Evolutionary conservation across 2,797 vertebrate species (phyloP), one percentile per base, ranked within the genome.

Genomic region (Platalea minor): DNA sequence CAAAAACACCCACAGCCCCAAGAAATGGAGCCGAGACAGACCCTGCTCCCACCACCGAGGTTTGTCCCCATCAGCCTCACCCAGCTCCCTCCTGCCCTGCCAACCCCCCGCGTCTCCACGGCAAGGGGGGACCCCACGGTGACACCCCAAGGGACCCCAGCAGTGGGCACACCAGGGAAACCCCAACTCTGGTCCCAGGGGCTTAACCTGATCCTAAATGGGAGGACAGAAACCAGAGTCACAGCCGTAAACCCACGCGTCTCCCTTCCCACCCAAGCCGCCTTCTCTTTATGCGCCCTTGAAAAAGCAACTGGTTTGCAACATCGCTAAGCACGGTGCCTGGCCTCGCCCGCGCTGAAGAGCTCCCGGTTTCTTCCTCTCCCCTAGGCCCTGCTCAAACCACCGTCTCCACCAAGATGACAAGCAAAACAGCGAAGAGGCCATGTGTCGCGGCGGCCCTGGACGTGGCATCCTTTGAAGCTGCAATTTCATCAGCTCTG

Each of bases 251-350:
- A 21, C 1, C 48, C 6, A 1, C 2, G 26, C 35, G 4, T 31
- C 23, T 33, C 46, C 77, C 57, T 75, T 25, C 57, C 74, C 48
- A 25, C 31, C n/a, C 45, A 8, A 43, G 23, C 63, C 1, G 1
- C 70, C 64, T 24, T 10, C 60, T 21, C 73, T 7, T 15, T 0
- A 0, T 0, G 7, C 5, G 3, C 76, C 4, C 0, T 1, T 29
- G 76, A 26, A 85, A 50, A 50, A 65, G 73, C 72, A 39, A 23
- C 23, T 7, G n/a, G 17, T 85, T 54, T 75, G 50, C 77, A 39
- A 13, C 59, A 5, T 29, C 12, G 4, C 70, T 14, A 9, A 65
- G 17, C 9, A 0, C 9, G 1, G 37, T 1, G 16, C 64, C 5
- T 4, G 20, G 48, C 29, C 46, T 25, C 3, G 2, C 45, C 68